These are phyloP conservation scores for Pandemis heparana DNA, from an alignment of 2,888 invertebrate genomes.

Conservation along the genomic window DNA sequence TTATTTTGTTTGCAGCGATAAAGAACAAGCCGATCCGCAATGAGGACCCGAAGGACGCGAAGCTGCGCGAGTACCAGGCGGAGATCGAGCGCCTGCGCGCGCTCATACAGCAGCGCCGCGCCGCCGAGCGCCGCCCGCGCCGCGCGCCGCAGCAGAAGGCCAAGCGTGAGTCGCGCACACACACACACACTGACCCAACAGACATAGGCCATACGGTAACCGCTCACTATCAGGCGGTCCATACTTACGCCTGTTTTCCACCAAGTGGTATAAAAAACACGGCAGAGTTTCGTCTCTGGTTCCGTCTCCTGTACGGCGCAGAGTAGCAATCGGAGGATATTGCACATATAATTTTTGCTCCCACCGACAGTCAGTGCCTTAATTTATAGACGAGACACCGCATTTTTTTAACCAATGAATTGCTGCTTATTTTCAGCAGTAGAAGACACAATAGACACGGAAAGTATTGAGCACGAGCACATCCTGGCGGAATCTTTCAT, in stretches of 20 bases:
- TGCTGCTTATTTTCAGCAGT: slow-evolving; percentile 56
- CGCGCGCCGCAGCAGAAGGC: slow-evolving; percentile 38
- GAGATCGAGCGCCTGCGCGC: slow-evolving; percentile 92
- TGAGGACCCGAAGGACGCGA: slow-evolving; percentile 99
- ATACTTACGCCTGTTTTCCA: too few species aligned
- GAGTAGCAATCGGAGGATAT: too few species aligned
- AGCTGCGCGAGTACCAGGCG: slow-evolving; percentile 97
- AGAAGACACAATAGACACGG: slow-evolving; percentile 70
- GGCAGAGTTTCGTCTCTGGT: too few species aligned
- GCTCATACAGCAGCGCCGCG: slow-evolving; percentile 77
- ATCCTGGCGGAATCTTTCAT: slow-evolving; percentile 79
- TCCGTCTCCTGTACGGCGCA: too few species aligned
- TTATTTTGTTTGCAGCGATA: slow-evolving; percentile 87
- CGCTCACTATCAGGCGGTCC: too few species aligned
- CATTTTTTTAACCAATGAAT: too few species aligned
- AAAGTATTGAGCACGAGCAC: slow-evolving; percentile 80
- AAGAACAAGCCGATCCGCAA: slow-evolving; percentile 99
- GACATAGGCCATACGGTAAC: too few species aligned
- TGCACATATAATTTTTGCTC: too few species aligned
- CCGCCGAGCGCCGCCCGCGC: slow-evolving; percentile 55
- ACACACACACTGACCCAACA: neutral
- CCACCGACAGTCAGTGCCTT: too few species aligned
- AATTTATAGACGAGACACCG: too few species aligned
- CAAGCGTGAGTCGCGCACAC: slow-evolving; percentile 17
- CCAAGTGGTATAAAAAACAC: too few species aligned